Conservation (phyloP, 2,113 vertebrate species). For the Abramis brama region DNA sequence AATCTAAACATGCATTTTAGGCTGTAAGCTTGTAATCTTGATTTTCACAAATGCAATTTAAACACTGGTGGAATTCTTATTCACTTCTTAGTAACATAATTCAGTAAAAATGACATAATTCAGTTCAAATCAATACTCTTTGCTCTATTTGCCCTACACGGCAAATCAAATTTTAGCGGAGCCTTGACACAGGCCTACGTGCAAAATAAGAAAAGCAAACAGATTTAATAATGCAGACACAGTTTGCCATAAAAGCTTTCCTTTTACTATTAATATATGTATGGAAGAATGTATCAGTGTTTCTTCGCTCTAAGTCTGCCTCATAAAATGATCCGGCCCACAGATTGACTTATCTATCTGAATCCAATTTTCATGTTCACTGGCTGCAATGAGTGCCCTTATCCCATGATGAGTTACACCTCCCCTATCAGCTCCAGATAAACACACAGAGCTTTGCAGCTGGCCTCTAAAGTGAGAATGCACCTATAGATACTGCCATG, state of each 20-base stretch:
- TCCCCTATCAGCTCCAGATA: slow-evolving; percentile 77
- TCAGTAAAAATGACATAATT: slow-evolving; percentile 10
- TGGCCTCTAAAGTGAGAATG: slow-evolving; percentile 61
- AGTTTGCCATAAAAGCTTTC: slow-evolving; percentile 54
- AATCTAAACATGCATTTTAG: slow-evolving; percentile 51
- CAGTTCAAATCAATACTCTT: not conserved
- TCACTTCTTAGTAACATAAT: not conserved
- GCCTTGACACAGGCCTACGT: not conserved
- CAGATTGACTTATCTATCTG: slow-evolving; percentile 80
- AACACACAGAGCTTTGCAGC: slow-evolving; percentile 70
- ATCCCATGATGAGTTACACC: slow-evolving; percentile 75
- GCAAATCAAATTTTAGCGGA: slow-evolving; percentile 5
- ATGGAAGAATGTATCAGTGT: slow-evolving; percentile 52
- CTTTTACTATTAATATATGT: slow-evolving; percentile 55
- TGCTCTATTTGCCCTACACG: not conserved
- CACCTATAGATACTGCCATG: slow-evolving; percentile 56
- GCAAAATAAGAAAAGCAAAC: slow-evolving; percentile 15
- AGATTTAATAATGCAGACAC: slow-evolving; percentile 38
- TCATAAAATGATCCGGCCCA: slow-evolving; percentile 70
- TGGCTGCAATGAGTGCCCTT: slow-evolving; percentile 75
- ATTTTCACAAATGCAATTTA: slow-evolving; percentile 17
- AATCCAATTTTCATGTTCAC: slow-evolving; percentile 82
- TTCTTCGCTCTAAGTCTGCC: slow-evolving; percentile 51
- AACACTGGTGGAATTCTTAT: not conserved
- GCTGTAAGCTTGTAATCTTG: slow-evolving; percentile 16